These are phyloP conservation scores for Thunnus thynnus DNA, from an alignment of 2,113 vertebrate species.

Conservation along the genomic window DNA sequence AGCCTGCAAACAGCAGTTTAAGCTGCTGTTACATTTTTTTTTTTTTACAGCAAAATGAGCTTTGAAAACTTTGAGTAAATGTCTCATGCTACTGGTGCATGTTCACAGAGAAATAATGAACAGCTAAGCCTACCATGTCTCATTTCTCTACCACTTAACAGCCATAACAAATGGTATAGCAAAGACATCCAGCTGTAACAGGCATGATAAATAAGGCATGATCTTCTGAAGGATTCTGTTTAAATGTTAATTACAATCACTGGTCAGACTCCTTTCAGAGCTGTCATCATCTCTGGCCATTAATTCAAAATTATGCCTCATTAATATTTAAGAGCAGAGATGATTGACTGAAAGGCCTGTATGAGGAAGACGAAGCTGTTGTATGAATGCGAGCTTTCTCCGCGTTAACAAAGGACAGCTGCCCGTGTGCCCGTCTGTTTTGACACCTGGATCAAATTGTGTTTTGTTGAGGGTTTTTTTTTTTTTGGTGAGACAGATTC, in stretches of 20 bases:
- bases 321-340: constrained; percentile 62
- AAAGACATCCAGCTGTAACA: constrained; percentile 43
- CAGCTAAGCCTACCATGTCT: constrained; percentile 2
- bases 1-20: background rate
- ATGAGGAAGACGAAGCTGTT: constrained; percentile 21
- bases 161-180: constrained; percentile 36
- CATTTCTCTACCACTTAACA: constrained; percentile 29
- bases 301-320: constrained; percentile 63
- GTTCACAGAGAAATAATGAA: constrained; percentile 29
- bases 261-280: constrained; percentile 65
- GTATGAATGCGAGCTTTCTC: constrained; percentile 35
- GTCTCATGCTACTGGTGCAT: background rate
- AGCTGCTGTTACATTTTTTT: background rate
- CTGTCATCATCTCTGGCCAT: constrained; percentile 55
- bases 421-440: constrained; percentile 28
- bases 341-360: constrained; percentile 51
- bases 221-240: constrained; percentile 51
- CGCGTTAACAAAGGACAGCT: constrained; percentile 43
- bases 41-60: background rate
- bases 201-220: constrained; percentile 52
- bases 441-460: constrained; percentile 50
- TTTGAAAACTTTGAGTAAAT: constrained; percentile 8
- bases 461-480: background rate
- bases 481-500: constrained; percentile 14
- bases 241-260: constrained; percentile 68